Evolutionary conservation across 2,113 vertebrate species (phyloP), one percentile per base, ranked within the genome.

Genomic region (Catharus fuscescens): DNA sequence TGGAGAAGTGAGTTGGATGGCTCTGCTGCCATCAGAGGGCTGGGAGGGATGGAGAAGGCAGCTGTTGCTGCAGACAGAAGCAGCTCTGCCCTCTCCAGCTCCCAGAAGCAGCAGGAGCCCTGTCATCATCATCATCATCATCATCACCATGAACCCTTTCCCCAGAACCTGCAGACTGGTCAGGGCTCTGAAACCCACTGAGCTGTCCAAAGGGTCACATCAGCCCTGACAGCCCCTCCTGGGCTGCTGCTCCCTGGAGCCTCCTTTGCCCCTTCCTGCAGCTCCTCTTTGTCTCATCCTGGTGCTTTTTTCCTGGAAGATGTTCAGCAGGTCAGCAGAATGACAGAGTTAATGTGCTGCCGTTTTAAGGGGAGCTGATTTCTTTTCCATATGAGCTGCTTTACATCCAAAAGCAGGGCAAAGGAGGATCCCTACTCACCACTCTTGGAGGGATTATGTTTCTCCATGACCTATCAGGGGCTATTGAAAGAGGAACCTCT

Each of bases 191-290:
- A 40, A 23, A 11, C 12, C 8, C 14, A 21, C n/a, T 2, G 1
- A 44, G 10, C 0, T 54, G 23, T 38, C 52, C 18, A 10, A 20
- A 92, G 20, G 40, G 20, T 26, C 34, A 1, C 0, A 0, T 15
- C 32, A 76, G 61, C 67, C 64, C 66, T 80, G 34, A 14, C 14
- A 42, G 57, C 14, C 36, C 44, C 53, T 74, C 59, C 26, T 14
- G 38, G 14, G 5, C 52, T 83, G 64, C 45, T 42, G 42, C 26
- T 74, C 29, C 59, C n/a, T n/a, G n/a, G n/a, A n/a, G n/a, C 42
- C 34, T 71, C 23, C 74, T 69, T 17, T 17, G 23, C 18, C 53
- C 45, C 5, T 64, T 80, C 61, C 36, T 72, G 3, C 44, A 26
- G 50, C 1, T 62, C n/a, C 25, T 28, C 66, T 65, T 31, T 38